Percentiles rank a stretch among this genome's conserved stretches.
These are phyloP conservation scores for Centroberyx gerrardi DNA, from an alignment of 2,797 vertebrate species.

Conservation along the genomic window DNA sequence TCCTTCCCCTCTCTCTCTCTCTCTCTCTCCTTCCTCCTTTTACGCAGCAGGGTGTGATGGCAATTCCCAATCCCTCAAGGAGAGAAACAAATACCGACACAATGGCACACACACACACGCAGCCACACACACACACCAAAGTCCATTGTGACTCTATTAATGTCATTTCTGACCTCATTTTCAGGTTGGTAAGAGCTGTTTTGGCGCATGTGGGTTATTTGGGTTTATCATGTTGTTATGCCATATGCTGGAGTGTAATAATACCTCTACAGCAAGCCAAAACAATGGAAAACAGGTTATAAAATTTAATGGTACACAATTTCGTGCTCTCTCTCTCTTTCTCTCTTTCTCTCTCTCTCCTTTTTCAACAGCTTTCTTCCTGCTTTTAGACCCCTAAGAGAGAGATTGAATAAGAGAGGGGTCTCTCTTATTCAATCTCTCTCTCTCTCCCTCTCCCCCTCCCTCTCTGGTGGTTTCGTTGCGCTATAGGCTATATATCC, in stretches of 20 bases:
- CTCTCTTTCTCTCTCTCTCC: constrained; percentile 1
- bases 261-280: constrained; percentile 26
- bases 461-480: constrained; percentile 61
- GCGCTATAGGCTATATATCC: constrained; percentile 69
- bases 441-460: background rate
- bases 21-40: constrained; percentile 9
- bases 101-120: constrained; percentile 15
- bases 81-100: constrained; percentile 40
- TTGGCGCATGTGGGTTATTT: background rate
- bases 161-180: constrained; percentile 41
- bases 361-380: constrained; percentile 10
- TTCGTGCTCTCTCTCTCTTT: background rate
- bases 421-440: background rate
- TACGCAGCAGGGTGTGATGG: constrained; percentile 18
- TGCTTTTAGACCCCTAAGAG: constrained; percentile 40
- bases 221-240: background rate
- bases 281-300: constrained; percentile 6
- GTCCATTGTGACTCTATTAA: constrained; percentile 1
- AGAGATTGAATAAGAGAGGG: too few species aligned
- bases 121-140: background rate
- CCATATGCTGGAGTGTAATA: background rate
- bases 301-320: background rate
- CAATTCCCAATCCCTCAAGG: constrained; percentile 30
- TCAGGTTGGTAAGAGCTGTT: background rate
- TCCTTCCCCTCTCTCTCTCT: background rate